phyloP scores from a whole-genome alignment of 2,113 vertebrate genomes.

The Donacobius atricapilla region DNA sequence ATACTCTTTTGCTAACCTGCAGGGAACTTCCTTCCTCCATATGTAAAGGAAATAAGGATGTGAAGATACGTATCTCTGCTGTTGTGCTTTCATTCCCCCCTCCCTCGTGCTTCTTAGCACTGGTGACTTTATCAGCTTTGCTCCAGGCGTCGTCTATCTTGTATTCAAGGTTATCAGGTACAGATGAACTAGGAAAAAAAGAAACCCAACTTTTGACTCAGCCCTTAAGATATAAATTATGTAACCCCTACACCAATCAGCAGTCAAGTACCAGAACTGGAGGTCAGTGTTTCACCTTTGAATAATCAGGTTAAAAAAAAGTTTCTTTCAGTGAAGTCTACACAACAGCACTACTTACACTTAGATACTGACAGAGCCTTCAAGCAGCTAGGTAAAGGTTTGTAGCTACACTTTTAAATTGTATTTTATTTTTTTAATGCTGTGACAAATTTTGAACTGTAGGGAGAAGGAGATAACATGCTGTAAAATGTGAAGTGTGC shows the following conservation, averaged over 20 bases:
- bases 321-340: not conserved
- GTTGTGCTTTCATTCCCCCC: not conserved
- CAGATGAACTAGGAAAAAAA: not conserved
- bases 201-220: slow-evolving; percentile 15
- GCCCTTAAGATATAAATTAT: not conserved
- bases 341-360: not conserved
- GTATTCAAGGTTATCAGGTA: not conserved
- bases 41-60: slow-evolving; percentile 30
- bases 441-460: not conserved
- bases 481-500: not conserved
- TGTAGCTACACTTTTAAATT: not conserved
- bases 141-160: not conserved
- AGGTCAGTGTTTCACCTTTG: not conserved
- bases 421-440: not conserved
- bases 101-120: not conserved
- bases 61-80: slow-evolving; percentile 35
- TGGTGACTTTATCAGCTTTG: slow-evolving; percentile 33
- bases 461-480: not conserved
- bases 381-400: not conserved
- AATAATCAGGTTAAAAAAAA: not conserved
- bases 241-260: not conserved
- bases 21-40: slow-evolving; percentile 15
- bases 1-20: not conserved
- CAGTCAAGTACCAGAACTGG: not conserved
- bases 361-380: not conserved